Evolutionary conservation across 2,797 vertebrate species (phyloP), one percentile per base, ranked within the genome.

Genomic region (Bovichtus diacanthus): DNA sequence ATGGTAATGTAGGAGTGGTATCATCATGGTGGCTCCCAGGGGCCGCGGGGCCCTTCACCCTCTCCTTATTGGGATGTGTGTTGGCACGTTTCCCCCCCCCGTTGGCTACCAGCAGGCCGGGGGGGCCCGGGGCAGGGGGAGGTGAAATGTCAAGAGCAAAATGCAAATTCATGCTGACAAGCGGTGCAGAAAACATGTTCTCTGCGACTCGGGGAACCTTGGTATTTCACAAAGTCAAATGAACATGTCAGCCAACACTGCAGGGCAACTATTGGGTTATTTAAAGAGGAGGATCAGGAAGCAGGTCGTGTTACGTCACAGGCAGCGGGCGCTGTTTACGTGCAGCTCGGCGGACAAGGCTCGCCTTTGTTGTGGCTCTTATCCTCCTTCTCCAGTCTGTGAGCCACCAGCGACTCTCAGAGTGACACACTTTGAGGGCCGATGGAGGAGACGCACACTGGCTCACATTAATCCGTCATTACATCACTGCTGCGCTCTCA

Each of bases 151-250:
- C 91, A 90, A 43, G 27, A 82, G 62, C 63, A 67, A 88, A 93
- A 93, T 92, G 87, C 86, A 92, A 94, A 95, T 92, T 76, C 74
- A 82, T 80, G 81, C 80, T 93, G 95, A 95, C 94, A 95, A 90
- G 86, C 82, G 72, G 86, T 76, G 90, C 88, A 89, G 90, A 93
- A 94, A 94, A 88, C 93, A 93, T 93, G 93, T 92, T 93, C 90
- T 91, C 79, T 86, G 80, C 87, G 73, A 94, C 94, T 94, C 70
- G 49, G 86, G 90, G 90, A 95, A 90, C 93, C 88, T 93, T 94
- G 93, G 93, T 94, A 94, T 94, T 95, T 95, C 90, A 91, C 92
- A 94, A 95, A 94, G 94, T 95, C 93, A 95, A 94, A 93, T 83
- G 84, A 94, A 91, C 93, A 90, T 89, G 86, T 90, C 91, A 87